Evolutionary conservation across 2,113 vertebrate species (phyloP), one percentile per base, ranked within the genome.

Genomic region (Hyperopisus bebe): DNA sequence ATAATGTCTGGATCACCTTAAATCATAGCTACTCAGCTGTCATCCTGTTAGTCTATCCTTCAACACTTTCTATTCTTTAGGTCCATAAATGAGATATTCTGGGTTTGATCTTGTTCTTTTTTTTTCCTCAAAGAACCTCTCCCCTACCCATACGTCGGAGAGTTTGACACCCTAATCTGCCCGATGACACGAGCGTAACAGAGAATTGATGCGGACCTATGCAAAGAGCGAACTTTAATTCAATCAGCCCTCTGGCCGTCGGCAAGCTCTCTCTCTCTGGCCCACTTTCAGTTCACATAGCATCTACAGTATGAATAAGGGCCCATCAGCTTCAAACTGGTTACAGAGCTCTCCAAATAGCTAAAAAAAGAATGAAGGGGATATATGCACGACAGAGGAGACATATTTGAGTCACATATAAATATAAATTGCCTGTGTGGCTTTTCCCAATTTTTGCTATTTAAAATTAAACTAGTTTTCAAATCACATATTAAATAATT

Each of bases 381-480:
- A 80, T 35, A 80, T 35, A 80, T 19, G 74, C 31, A 42, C 15
- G 35, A 80, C 5, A 80, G 74, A 80, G 74, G 74, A 80, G 74
- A 80, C 74, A 42, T 39, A 77, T 39, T 77, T 31, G 10, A 77
- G 70, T 39, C 15, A 17, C 70, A 31, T 80, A 80, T 19, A 80
- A 42, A 80, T 39, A 80, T 80, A 80, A 80, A 39, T 80, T 42
- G 74, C 74, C 31, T 39, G 74, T 39, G 74, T 42, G 74, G 74
- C 74, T 80, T 39, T 80, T 80, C 35, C 74, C 35, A 15, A 80
- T 80, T 80, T 42, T 80, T 42, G 13, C 74, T 39, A 80, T 80
- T 80, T 80, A 80, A 80, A 80, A 39, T 80, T 80, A 80, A 80
- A 80, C 74, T 80, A 42, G 35, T 80, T 80, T 80, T 80, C 74